Conservation (phyloP, 92 coral and sea anemone species). For the Epizoanthus illoricatus region DNA sequence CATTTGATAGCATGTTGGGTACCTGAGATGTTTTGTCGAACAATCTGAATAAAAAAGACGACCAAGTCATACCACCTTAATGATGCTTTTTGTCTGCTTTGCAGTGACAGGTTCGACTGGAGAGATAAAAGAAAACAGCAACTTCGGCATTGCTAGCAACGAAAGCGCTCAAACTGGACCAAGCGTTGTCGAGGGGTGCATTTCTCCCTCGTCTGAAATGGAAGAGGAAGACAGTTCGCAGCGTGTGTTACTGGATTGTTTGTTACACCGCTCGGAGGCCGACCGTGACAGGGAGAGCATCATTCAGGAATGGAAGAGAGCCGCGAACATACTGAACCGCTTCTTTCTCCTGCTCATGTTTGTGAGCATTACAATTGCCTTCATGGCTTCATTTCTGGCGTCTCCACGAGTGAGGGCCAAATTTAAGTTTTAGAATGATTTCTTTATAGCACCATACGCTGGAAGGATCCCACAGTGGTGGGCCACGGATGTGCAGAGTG, state of each 20-base stretch:
- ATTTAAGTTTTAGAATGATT: constrained; percentile 16
- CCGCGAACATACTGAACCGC: constrained; percentile 78
- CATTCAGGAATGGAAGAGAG: constrained; percentile 78
- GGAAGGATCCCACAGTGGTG: no score
- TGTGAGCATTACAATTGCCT: constrained; percentile 64
- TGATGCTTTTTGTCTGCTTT: background rate
- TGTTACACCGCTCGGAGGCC: constrained; percentile 39
- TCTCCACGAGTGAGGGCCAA: constrained; percentile 59
- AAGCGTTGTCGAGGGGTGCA: background rate
- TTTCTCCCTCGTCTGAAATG: background rate
- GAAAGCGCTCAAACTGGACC: background rate
- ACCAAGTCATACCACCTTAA: no score
- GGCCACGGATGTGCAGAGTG: no score
- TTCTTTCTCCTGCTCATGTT: constrained; percentile 66
- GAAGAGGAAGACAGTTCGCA: background rate
- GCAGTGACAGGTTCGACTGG: background rate
- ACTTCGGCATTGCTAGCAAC: background rate
- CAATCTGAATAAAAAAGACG: no score
- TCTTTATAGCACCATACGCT: no score
- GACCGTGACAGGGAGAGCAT: constrained; percentile 52
- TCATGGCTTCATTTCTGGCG: constrained; percentile 59
- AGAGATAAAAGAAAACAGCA: background rate
- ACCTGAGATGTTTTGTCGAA: no score
- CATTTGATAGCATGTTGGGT: no score
- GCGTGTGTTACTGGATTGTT: background rate